Base-by-base conservation (phyloP, 1,140 invertebrate genomes). In the Drosophila bocki region DNA sequence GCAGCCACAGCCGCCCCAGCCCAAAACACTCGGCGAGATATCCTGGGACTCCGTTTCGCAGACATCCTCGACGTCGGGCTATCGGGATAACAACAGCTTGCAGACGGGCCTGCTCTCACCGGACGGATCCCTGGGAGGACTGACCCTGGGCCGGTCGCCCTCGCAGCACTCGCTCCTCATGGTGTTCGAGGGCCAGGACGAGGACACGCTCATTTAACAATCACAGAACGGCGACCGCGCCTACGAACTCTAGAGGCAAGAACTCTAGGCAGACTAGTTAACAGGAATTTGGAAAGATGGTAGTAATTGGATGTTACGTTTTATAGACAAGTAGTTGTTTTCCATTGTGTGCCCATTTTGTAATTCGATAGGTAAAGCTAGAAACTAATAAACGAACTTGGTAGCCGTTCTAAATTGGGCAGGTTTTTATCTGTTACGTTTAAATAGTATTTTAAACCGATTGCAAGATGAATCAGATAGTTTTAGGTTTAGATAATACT, bases 31-130 rank as follows among this genome's bases (percentile, higher is more conserved):
- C 9, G 87, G 86, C 8, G 95, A 95, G 91, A 94, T 95, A 9
- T 96, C 96, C 0, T 97, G 96, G 95, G 96, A 97, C 86, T 96
- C 96, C 77, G 96, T 97, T 69, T 95, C 94, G 56, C 94, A 94
- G 35, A 96, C 96, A 0, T 97, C 96, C 0, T 97, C 96, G 56
- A 97, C 96, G 3, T 97, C 96, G 1, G 96, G 96, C 45, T 97
- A 97, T 91, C 95, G 96, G 19, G 94, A 95, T 75, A 95, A 94
- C 82, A 94, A 95, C 84, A 95, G 94, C 79, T 92, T 94, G 48
- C 95, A 94, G 82, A 93, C 82, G 51, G 91, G 92, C 44, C 92
- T 93, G 59, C 94, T 94, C 63, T 95, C 94, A 51, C 95, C 95
- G 13, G 92, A 93, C 67, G 90, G 92, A 9, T 93, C 92, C 0